These are phyloP conservation scores for Pseudorasbora parva DNA, from an alignment of 2,113 vertebrate species.

Conservation along the genomic window DNA sequence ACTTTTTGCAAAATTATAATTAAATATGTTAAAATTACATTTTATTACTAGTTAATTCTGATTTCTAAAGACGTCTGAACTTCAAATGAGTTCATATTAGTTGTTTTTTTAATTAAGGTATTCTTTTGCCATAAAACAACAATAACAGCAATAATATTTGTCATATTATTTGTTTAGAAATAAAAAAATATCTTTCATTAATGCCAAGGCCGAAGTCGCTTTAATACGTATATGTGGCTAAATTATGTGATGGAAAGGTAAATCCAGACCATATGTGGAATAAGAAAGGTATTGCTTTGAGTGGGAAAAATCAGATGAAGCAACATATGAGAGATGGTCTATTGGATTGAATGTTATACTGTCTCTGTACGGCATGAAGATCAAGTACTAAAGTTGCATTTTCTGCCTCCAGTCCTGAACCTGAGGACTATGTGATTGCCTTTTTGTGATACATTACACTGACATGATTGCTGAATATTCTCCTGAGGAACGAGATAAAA, in stretches of 20 bases:
- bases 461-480: conserved; percentile 74
- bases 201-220: not conserved
- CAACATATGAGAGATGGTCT: conserved; percentile 62
- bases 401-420: conserved; percentile 68
- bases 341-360: conserved; percentile 61
- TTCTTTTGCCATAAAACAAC: too few relatives aligned
- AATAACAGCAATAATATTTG: too few relatives aligned
- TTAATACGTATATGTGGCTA: not conserved
- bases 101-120: too few relatives aligned
- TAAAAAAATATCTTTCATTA: not conserved
- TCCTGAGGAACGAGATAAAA: conserved; percentile 75
- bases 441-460: conserved; percentile 76
- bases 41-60: too few relatives aligned
- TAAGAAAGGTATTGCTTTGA: conserved; percentile 47
- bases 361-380: conserved; percentile 67
- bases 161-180: too few relatives aligned
- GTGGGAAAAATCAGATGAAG: conserved; percentile 57
- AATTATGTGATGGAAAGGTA: not conserved
- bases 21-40: too few relatives aligned
- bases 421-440: conserved; percentile 74
- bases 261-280: conserved; percentile 5
- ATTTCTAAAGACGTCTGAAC: too few relatives aligned
- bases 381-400: conserved; percentile 77
- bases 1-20: too few relatives aligned
- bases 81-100: too few relatives aligned